Percentiles rank a stretch among this genome's conserved stretches.
Conservation (phyloP, 2,797 vertebrate genomes). For the Spinus olivaceus region DNA sequence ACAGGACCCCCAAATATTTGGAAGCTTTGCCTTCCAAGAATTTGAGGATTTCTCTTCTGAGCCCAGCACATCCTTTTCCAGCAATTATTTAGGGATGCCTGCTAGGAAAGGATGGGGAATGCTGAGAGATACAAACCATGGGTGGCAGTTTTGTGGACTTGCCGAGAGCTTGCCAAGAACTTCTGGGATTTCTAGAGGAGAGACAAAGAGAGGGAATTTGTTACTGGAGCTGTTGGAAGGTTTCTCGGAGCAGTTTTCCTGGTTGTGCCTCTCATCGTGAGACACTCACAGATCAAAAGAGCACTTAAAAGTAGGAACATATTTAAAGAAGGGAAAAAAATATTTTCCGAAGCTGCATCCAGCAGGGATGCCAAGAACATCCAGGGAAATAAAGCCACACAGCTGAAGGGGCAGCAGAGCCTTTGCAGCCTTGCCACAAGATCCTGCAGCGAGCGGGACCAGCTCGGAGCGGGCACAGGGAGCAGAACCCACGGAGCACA, state of each 20-base stretch:
- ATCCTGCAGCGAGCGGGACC: not conserved
- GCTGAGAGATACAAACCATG: constrained; percentile 58
- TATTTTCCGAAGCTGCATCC: not conserved
- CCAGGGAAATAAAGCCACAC: not conserved
- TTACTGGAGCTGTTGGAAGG: not conserved
- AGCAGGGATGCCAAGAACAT: not conserved
- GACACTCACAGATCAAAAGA: not conserved
- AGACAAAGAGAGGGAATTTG: not conserved
- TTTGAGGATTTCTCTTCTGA: not conserved
- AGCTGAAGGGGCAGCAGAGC: not conserved
- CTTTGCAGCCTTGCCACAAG: not conserved
- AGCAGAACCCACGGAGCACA: not conserved
- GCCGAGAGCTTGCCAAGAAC: constrained; percentile 54
- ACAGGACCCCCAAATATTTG: not conserved
- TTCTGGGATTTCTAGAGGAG: constrained; percentile 58
- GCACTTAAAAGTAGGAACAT: not conserved
- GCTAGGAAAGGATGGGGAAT: not conserved
- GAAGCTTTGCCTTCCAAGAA: not conserved
- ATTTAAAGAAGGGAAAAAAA: not conserved
- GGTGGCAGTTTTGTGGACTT: constrained; percentile 56
- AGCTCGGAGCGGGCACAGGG: not conserved
- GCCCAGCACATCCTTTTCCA: not conserved
- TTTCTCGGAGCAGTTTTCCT: not conserved
- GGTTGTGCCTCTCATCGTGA: not conserved
- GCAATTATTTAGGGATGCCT: not conserved